Evolutionary conservation across 37 sponge, comb jelly and placozoan genomes (phyloP), one percentile per base, ranked within the genome.

Genomic region (Chondrilla cf. caribensis): DNA sequence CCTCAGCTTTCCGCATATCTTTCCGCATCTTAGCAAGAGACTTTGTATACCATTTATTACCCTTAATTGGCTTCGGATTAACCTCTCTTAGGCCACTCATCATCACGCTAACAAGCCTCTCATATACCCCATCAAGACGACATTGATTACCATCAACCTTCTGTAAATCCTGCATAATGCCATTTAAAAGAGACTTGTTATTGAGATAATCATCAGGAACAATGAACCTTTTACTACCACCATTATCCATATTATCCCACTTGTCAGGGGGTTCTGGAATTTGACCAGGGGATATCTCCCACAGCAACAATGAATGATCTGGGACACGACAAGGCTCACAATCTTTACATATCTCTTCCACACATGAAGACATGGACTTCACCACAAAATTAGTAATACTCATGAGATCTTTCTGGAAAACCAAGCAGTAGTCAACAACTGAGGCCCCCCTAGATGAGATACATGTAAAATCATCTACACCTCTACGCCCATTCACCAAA

Each of bases 401-500:
- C 6, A 33, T 37, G 5, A 70, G 38, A 29, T 70, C 72, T 7
- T 70, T 38, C 40, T 70, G 7, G 19, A 32, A 70, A 17, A 70
- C 9, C 38, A 70, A 9, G 18, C 72, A 70, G 19, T 32, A 70
- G 19, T 70, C 72, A 6, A 70, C 72, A 35, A 70, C 72, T 38
- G 72, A 70, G 29, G 19, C 7, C 6, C 72, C 72, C 18, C 31
- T 70, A 8, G 39, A 3, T 31, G 72, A 70, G 40, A 70, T 37
- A 70, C 72, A 70, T 19, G 72, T 70, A 38, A 70, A 70, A 29
- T 70, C 18, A 31, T 37, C 72, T 8, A 9, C 21, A 38, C 72
- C 72, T 8, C 7, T 29, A 6, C 72, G 14, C 8, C 72, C 72
- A 70, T 70, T 70, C 5, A 70, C 72, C 38, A 70, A 38, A 37